These are phyloP conservation scores for Pygocentrus nattereri DNA, from an alignment of 2,797 vertebrate genomes.

Conservation along the genomic window DNA sequence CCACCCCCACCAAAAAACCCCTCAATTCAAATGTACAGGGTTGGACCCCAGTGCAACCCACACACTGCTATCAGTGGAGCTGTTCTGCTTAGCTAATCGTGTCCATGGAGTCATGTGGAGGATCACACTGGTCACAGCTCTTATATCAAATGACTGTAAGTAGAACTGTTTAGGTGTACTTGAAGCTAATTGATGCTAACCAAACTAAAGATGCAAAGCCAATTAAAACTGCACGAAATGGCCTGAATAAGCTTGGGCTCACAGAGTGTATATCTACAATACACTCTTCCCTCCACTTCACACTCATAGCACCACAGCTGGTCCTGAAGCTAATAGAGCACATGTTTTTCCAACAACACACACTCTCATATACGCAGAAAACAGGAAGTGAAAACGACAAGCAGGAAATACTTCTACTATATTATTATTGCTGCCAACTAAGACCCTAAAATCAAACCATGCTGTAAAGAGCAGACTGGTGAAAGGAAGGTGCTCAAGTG, in stretches of 20 bases:
- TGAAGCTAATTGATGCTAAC: not conserved
- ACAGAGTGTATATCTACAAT: not conserved
- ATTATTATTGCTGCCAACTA: conserved; percentile 73
- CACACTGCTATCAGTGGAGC: not conserved
- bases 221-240: not conserved
- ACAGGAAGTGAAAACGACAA: conserved; percentile 87
- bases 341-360: conserved; percentile 76
- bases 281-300: not conserved
- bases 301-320: conserved; percentile 63
- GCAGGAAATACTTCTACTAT: conserved; percentile 86
- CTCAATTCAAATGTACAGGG: too few relatives aligned
- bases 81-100: not conserved
- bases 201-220: not conserved
- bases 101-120: conserved; percentile 1
- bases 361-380: conserved; percentile 68
- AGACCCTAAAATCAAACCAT: conserved; percentile 62
- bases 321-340: conserved; percentile 71
- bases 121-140: not conserved
- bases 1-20: too few relatives aligned
- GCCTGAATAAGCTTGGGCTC: not conserved
- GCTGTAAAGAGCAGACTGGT: conserved; percentile 63
- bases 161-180: too few relatives aligned
- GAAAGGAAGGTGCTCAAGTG: conserved; percentile 10
- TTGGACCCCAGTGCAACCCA: not conserved
- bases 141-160: not conserved